Percentiles rank a stretch among this genome's conserved stretches.
Conservation (phyloP, 2,888 invertebrate species). For the Mythimna lalbum region DNA sequence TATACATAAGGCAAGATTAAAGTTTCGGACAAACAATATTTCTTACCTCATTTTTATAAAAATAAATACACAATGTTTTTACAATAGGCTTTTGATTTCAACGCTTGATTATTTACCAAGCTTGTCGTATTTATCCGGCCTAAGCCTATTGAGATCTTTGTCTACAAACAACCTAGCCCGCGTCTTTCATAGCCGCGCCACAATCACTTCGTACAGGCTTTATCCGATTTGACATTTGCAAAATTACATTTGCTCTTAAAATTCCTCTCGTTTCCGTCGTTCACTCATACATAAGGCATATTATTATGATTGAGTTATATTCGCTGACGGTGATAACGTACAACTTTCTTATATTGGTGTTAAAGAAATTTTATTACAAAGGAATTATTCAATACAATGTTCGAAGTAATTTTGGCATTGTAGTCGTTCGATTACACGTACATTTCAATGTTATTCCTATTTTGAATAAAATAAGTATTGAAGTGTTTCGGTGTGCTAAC, state of each 20-base stretch:
- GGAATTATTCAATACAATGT: background rate
- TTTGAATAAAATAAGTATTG: background rate
- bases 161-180: background rate
- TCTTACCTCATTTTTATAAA: too few relatives aligned
- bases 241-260: constrained; percentile 59
- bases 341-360: background rate
- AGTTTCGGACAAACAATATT: background rate
- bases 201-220: constrained; percentile 58
- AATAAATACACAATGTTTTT: too few relatives aligned
- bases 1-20: background rate
- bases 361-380: constrained; percentile 2
- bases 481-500: background rate
- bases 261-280: constrained; percentile 40
- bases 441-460: background rate
- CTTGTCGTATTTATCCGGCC: too few relatives aligned
- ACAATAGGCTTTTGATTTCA: background rate
- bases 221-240: constrained; percentile 64
- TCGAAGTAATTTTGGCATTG: background rate
- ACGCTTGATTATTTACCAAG: background rate
- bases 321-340: constrained; percentile 4
- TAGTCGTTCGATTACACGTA: background rate
- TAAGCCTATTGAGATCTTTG: too few relatives aligned
- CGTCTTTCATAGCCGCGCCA: constrained; percentile 39
- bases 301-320: constrained; percentile 33
- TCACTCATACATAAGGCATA: constrained; percentile 22